Conservation (phyloP, 2,888 invertebrate genomes). For the Archips crataeganus region DNA sequence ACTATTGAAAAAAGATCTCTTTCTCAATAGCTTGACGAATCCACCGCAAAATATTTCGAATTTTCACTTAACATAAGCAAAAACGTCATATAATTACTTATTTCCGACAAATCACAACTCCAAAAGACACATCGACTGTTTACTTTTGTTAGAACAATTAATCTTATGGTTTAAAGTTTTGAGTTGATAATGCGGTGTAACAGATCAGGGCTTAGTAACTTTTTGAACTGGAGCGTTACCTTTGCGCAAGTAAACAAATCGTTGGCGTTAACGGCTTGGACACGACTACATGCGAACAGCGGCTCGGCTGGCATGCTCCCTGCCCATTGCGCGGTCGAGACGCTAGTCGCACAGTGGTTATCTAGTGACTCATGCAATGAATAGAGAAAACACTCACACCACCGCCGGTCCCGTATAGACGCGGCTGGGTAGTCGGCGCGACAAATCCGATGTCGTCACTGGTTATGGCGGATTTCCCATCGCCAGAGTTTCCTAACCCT, state of each 20-base stretch:
- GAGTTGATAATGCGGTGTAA: not conserved
- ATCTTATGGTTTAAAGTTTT: not conserved
- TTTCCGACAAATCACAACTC: not conserved
- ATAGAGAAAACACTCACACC: too few relatives aligned
- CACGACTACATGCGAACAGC: too few relatives aligned
- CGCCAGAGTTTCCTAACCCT: conserved; percentile 54
- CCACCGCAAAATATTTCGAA: not conserved
- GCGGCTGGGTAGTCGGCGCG: conserved; percentile 37
- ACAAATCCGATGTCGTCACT: conserved; percentile 51
- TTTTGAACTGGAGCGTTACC: conserved; percentile 17
- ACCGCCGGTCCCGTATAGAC: too few relatives aligned
- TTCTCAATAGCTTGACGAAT: conserved; percentile 5
- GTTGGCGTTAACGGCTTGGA: conserved; percentile 3
- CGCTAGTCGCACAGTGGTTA: too few relatives aligned
- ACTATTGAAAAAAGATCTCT: not conserved
- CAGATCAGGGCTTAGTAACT: not conserved
- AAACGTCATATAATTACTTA: conserved; percentile 16
- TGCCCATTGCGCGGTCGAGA: too few relatives aligned
- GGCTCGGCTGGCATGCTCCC: too few relatives aligned
- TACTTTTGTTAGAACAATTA: not conserved
- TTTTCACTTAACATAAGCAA: conserved; percentile 12
- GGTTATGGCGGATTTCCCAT: conserved; percentile 57
- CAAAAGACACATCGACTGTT: not conserved
- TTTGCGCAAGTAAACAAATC: conserved; percentile 36
- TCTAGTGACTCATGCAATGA: too few relatives aligned